Conservation (phyloP, 2,888 invertebrate species). For the Conchocele bisecta region DNA sequence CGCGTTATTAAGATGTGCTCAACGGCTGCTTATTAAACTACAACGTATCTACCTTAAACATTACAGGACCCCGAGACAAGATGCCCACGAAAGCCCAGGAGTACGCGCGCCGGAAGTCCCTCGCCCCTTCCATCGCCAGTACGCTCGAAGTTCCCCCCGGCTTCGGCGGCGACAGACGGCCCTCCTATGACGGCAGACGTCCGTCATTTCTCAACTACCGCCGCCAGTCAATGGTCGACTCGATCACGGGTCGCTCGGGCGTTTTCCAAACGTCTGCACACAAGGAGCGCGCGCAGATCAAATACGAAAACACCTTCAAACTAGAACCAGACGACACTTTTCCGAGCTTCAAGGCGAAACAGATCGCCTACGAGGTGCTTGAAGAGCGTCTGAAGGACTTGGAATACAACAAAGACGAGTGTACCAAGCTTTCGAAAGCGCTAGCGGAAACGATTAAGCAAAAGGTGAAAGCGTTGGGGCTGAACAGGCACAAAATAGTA, state of each 20-base stretch:
- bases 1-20: too few relatives aligned
- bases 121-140: too few relatives aligned
- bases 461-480: conserved; percentile 67
- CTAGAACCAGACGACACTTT: conserved; percentile 67
- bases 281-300: conserved; percentile 54
- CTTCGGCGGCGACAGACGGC: conserved; percentile 20
- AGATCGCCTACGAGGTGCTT: conserved; percentile 63
- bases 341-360: conserved; percentile 56
- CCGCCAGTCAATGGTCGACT: conserved; percentile 60
- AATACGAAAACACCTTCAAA: conserved; percentile 74
- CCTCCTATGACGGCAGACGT: conserved; percentile 38
- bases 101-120: too few relatives aligned
- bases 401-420: conserved; percentile 67
- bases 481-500: conserved; percentile 71
- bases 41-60: too few relatives aligned
- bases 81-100: too few relatives aligned
- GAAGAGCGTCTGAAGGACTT: conserved; percentile 59
- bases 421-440: conserved; percentile 59
- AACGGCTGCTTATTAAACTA: too few relatives aligned
- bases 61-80: too few relatives aligned
- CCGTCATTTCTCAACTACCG: conserved; percentile 40
- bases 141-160: conserved; percentile 3
- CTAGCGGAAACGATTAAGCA: conserved; percentile 73
- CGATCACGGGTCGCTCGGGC: conserved; percentile 55
- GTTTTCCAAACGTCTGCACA: conserved; percentile 61